Conservation (phyloP, 2,113 vertebrate genomes). For the Triplophysa dalaica region DNA sequence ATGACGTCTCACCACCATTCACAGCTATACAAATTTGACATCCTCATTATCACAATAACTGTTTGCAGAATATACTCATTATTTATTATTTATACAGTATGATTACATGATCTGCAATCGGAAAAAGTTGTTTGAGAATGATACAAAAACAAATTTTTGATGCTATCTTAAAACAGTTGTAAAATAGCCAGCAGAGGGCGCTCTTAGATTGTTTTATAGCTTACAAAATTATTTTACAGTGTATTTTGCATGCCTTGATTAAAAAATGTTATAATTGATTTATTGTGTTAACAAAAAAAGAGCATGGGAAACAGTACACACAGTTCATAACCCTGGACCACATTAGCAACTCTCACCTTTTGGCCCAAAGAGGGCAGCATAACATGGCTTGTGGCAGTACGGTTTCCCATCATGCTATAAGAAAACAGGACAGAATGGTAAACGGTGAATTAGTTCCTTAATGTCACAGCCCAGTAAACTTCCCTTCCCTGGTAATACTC, state of each 20-base stretch:
- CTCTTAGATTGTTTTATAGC: background rate
- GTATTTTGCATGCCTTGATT: too few species aligned
- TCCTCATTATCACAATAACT: background rate
- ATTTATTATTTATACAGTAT: too few species aligned
- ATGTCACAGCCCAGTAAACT: too few species aligned
- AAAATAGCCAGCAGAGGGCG: slow-evolving; percentile 29
- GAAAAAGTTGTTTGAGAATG: too few species aligned
- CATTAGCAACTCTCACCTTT: slow-evolving; percentile 74
- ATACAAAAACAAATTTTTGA: background rate
- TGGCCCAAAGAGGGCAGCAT: slow-evolving; percentile 87
- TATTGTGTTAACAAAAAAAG: background rate
- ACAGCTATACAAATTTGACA: background rate
- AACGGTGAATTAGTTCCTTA: background rate
- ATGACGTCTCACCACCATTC: background rate
- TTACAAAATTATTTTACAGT: too few species aligned
- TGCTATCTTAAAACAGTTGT: background rate
- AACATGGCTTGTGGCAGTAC: slow-evolving; percentile 90
- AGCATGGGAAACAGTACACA: background rate
- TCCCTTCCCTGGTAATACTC: background rate
- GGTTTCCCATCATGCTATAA: slow-evolving; percentile 83
- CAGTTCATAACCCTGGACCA: background rate
- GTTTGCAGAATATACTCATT: too few species aligned
- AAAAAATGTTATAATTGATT: too few species aligned
- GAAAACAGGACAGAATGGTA: slow-evolving; percentile 13
- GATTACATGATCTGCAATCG: background rate